Base-by-base conservation (phyloP, 2,888 invertebrate species). In the Notodonta ziczac region DNA sequence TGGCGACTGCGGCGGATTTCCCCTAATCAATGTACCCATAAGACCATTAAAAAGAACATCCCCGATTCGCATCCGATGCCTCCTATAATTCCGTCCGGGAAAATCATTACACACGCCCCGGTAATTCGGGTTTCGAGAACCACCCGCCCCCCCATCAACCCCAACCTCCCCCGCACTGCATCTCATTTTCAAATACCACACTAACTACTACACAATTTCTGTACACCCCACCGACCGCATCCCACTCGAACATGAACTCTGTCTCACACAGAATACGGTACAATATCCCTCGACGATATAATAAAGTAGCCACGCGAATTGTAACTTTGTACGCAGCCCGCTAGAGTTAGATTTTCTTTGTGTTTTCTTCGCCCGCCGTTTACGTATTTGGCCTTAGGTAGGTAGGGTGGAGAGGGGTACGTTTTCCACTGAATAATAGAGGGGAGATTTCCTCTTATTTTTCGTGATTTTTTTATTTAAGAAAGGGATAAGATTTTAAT, bases 401-500 rank as follows among this genome's bases (percentile, higher is more conserved):
- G 80, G 73, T 70, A 80, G 67, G 72, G 71, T 65, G 72, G 72
- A 56, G 59, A 66, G 82, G 85, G 85, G 80, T 79, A 73, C 75
- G 80, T 75, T 84, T 85, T 83, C 83, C 84, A 81, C 85, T 86
- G 90, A 88, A 93, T 91, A 91, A 92, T 90, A 88, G 88, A 89
- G 87, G 90, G 90, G 88, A 86, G 87, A 88, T 87, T 89, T 88
- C 86, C 81, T 89, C 87, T 88, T 89, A 89, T 91, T 91, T 93
- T 93, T 93, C 91, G 92, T 92, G 93, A 93, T 90, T 93, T 92
- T 93, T 93, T 92, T 93, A 93, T 93, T 93, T 93, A 93, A 93
- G 93, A 93, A 93, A 93, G 89, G 93, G 93, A 93, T 93, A 93
- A 93, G 93, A 93, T 92, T 93, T 93, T 93, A 93, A 93, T 93